Evolutionary conservation across 1,140 invertebrate genomes (phyloP), one percentile per base, ranked within the genome.

Genomic region (Ooceraea biroi): DNA sequence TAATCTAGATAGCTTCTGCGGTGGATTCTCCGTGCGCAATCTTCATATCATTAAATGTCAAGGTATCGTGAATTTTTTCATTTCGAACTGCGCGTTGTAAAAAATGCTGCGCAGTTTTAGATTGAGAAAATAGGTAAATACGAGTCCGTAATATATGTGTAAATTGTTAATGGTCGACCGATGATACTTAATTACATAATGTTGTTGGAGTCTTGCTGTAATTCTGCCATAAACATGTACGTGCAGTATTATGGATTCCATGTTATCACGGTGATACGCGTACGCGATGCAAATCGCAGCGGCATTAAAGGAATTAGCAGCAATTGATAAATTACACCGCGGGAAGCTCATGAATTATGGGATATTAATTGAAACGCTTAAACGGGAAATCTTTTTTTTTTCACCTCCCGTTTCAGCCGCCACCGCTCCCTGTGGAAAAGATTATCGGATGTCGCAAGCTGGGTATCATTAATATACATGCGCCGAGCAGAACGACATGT

Each of bases 391-490:
- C 17, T 69, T 57, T 66, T 41, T 69, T 78, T 19, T 36, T 36
- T 36, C 36, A 7, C 7, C 36, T 36, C 55, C 30, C 19, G 7
- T 8, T 14, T 68, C 8, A n/a, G 0, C 44, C 36, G 65, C 48
- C 19, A 17, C 25, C 46, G 25, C 14, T 17, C 27, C 8, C 22
- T 10, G 27, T 3, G 22, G 48, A 22, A 52, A 14, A 22, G 46
- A 80, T 58, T 68, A 69, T 76, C 73, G 19, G 36, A 52, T 36
- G 58, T 50, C 22, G 65, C 19, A 36, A 71, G 69, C 36, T 66
- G 44, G 14, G 19, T 52, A 71, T 80, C 65, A 80, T 80, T 80
- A 69, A 80, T 57, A 80, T 69, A 3, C 25, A 58, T 46, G 25
- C 41, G 50, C 19, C 11, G 68, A 44, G 30, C 57, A 17, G n/a